Evolutionary conservation across 2,888 invertebrate species (phyloP).

Genomic region (Tenthredo amoena): DNA sequence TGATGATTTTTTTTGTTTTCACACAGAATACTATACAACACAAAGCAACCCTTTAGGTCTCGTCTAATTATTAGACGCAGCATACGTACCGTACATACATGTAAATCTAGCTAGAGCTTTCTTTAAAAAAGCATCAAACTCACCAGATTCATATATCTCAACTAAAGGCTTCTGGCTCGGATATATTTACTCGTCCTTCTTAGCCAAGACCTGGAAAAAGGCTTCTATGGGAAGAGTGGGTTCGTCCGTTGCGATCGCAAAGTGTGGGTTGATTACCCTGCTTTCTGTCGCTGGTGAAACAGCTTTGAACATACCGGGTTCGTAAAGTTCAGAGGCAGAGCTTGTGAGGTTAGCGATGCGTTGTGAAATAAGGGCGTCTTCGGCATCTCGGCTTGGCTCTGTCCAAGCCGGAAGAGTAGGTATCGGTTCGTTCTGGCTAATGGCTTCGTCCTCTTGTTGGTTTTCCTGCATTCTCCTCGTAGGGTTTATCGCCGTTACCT

Average conservation of each 20-base stretch:
- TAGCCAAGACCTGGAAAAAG: slow-evolving; percentile 87
- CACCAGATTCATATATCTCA: background rate
- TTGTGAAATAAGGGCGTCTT: slow-evolving; percentile 78
- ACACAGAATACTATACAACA: background rate
- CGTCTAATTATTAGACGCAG: background rate
- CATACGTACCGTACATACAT: background rate
- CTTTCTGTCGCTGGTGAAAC: slow-evolving; percentile 81
- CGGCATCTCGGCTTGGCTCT: slow-evolving; percentile 17
- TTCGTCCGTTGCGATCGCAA: slow-evolving; percentile 89
- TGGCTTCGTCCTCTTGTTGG: slow-evolving; percentile 31
- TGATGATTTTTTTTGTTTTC: background rate
- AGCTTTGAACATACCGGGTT: slow-evolving; percentile 86
- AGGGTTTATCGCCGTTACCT: slow-evolving; percentile 11
- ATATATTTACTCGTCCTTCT: slow-evolving; percentile 79
- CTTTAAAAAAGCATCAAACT: background rate
- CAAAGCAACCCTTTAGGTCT: slow-evolving; percentile 5
- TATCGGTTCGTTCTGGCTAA: slow-evolving; percentile 48
- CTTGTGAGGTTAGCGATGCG: slow-evolving; percentile 87
- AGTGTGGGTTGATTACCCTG: slow-evolving; percentile 84
- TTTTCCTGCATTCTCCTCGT: slow-evolving; percentile 34
- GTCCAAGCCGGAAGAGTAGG: slow-evolving; percentile 23
- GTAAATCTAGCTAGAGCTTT: background rate
- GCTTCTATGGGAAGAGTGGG: slow-evolving; percentile 90
- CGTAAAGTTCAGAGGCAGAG: slow-evolving; percentile 86
- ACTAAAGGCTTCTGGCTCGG: background rate